Conservation (phyloP, 2,797 vertebrate species). For the Odontamblyopus rebecca region DNA sequence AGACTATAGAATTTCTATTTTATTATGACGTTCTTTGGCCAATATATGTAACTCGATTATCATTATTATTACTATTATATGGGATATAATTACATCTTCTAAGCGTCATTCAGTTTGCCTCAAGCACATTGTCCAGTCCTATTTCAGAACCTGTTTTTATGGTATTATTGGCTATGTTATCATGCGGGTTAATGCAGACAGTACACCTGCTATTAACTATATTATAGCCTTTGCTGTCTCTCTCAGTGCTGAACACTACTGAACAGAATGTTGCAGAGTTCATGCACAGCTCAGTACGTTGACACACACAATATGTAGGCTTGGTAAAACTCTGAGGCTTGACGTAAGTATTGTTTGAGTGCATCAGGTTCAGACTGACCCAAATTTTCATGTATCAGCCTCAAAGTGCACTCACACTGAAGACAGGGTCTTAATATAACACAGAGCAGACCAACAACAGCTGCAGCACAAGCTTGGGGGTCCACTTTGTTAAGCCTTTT, state of each 20-base stretch:
- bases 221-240: constrained; percentile 26
- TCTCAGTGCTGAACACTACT: constrained; percentile 18
- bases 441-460: too few relatives aligned
- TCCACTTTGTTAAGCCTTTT: constrained; percentile 19
- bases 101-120: constrained; percentile 44
- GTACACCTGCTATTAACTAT: constrained; percentile 35
- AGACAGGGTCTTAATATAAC: constrained; percentile 54
- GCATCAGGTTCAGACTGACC: constrained; percentile 43
- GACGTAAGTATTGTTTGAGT: not conserved
- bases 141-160: constrained; percentile 38
- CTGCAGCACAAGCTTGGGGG: constrained; percentile 6
- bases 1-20: not conserved
- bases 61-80: too few relatives aligned
- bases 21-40: not conserved
- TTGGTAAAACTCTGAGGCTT: not conserved
- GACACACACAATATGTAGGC: not conserved
- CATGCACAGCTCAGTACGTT: not conserved
- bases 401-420: constrained; percentile 71
- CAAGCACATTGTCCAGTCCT: constrained; percentile 28
- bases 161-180: constrained; percentile 29
- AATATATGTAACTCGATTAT: not conserved
- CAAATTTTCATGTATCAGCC: constrained; percentile 60
- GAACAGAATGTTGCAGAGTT: not conserved
- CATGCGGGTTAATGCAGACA: constrained; percentile 8
- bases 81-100: constrained; percentile 30